Conservation (phyloP, 2,113 vertebrate genomes). For the Leucoraja erinaceus region DNA sequence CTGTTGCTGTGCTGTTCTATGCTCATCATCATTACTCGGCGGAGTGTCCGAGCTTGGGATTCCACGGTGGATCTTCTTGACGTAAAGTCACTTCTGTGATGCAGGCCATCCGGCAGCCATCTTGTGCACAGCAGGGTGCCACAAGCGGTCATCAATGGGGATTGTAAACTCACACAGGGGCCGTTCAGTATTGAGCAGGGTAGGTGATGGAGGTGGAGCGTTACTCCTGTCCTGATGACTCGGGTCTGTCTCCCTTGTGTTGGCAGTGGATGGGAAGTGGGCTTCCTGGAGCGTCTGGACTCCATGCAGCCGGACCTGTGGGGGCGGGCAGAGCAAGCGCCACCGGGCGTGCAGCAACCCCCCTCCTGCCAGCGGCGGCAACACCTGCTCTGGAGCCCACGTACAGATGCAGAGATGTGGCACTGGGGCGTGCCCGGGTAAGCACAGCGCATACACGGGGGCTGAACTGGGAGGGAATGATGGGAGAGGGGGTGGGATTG, state of each 20-base stretch:
- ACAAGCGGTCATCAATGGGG: background rate
- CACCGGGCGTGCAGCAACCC: slow-evolving; percentile 29
- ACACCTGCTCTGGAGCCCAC: background rate
- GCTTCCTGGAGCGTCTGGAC: slow-evolving; percentile 10
- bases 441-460: background rate
- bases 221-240: background rate
- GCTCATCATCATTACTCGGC: too few species aligned
- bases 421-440: background rate
- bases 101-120: background rate
- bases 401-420: slow-evolving; percentile 31
- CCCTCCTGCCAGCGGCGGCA: background rate
- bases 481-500: background rate
- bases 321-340: background rate
- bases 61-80: background rate
- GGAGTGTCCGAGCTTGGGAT: background rate
- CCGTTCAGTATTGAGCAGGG: background rate
- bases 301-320: slow-evolving; percentile 30
- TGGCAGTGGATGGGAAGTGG: slow-evolving; percentile 34
- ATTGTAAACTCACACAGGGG: background rate
- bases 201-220: background rate
- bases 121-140: background rate
- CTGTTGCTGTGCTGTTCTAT: too few species aligned
- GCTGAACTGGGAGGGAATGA: background rate
- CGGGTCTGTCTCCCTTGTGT: background rate
- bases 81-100: too few species aligned